Base-by-base conservation (phyloP, 2,888 invertebrate genomes). In the Lypha dubia region DNA sequence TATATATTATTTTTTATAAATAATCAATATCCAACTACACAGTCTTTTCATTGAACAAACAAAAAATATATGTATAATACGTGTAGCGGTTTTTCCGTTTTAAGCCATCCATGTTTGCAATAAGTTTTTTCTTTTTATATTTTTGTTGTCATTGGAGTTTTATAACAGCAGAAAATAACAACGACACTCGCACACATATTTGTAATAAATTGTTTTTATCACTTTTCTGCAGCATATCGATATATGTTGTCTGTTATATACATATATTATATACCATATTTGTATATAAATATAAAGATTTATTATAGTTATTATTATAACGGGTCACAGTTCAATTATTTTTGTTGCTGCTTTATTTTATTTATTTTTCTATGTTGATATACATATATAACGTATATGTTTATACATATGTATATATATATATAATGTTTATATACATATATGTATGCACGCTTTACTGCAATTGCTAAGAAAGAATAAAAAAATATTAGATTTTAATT, bases 191-290 rank as follows among this genome's bases (percentile, higher is more conserved):
- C 17, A 58, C 67, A 84, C 73, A 81, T 70, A 83, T 85, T 80
- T 79, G 85, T 79, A 82, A 90, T 90, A 90, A 90, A 90, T 90
- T 90, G 90, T 90, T 90, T 90, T 90, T 90, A 90, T 90, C 90
- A 89, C 90, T 88, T 88, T 88, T 88, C 87, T 89, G 90, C 90
- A 90, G 90, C 88, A 86, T 83, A 86, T 86, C 87, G 86, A 85
- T 84, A 80, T 84, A 84, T n/a, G n/a, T 80, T 73, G 79, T 71
- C 70, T 65, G 7, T 65, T 68, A 17, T 62, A 17, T 20, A 22
- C 65, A 17, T 62, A 17, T 20, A 22, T 20, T 32, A 20, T 13
- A 49, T 46, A 28, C 9, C 49, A 6, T 28, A 8, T 56, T 17
- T 49, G 20, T 49, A 17, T 20, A 17, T n/a, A n/a, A n/a, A n/a